Evolutionary conservation across 30 jellyfish, hydroid and myxozoan genomes (phyloP).

Genomic region (Aurelia aurita complex sp. Pacific): DNA sequence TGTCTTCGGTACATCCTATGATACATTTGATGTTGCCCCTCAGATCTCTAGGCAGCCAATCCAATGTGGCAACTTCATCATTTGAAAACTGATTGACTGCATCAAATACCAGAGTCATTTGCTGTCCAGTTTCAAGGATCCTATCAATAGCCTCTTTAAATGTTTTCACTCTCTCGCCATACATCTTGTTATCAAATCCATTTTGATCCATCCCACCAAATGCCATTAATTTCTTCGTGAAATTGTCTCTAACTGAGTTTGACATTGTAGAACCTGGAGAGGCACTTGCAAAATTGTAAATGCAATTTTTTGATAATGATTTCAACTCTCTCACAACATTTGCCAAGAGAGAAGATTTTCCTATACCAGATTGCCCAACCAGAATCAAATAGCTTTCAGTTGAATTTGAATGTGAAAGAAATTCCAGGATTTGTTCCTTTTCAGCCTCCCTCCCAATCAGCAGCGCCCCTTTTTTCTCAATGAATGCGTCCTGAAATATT

Average conservation of each 20-base stretch:
- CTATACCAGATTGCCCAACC: constrained; percentile 82
- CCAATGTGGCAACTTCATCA: constrained; percentile 22
- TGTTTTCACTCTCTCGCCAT: neutral
- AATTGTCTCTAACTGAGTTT: constrained; percentile 22
- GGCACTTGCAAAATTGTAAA: constrained; percentile 87
- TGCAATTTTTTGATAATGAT: constrained; percentile 14
- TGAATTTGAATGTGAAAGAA: neutral
- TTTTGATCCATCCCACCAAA: constrained; percentile 1
- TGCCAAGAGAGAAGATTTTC: constrained; percentile 89
- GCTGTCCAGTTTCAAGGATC: neutral
- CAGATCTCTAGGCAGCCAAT: constrained; percentile 76
- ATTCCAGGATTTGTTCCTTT: constrained; percentile 33
- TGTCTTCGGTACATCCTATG: constrained; percentile 68
- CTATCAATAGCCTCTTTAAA: constrained; percentile 31
- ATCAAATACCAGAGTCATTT: constrained; percentile 59
- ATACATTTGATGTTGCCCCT: constrained; percentile 57
- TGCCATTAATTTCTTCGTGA: constrained; percentile 36
- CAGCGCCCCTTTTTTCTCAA: constrained; percentile 70
- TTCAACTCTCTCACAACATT: constrained; percentile 52
- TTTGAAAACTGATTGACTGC: constrained; percentile 86
- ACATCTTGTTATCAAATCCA: constrained; percentile 22
- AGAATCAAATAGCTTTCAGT: constrained; percentile 47
- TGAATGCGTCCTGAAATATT: constrained; percentile 62
- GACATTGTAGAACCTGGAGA: constrained; percentile 82
- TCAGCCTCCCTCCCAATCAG: constrained; percentile 85